These are phyloP conservation scores for Holothuria glaberrima DNA, from an alignment of 35 echinoderm and acorn worm species.

Conservation along the genomic window DNA sequence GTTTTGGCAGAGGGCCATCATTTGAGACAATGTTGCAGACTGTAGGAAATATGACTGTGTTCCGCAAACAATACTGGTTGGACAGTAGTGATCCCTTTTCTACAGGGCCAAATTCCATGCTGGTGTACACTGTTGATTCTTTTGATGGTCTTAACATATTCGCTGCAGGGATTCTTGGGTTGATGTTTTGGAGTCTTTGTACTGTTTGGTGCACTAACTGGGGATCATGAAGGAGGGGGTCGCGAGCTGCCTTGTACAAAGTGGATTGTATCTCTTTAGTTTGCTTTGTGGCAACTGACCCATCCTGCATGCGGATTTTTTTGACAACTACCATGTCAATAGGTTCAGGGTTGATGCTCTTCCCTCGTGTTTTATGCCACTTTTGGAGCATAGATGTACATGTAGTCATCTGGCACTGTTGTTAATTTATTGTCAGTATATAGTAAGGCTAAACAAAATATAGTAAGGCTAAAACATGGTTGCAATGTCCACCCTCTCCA, in stretches of 20 bases:
- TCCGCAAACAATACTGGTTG: not conserved
- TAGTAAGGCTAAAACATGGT: constrained; percentile 33
- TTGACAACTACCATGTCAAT: constrained; percentile 19
- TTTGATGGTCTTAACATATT: not conserved
- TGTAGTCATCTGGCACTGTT: constrained; percentile 20
- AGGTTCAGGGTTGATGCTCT: constrained; percentile 3
- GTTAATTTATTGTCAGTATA: constrained; percentile 28
- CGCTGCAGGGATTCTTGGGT: constrained; percentile 1
- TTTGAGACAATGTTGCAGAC: not conserved
- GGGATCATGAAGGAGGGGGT: constrained; percentile 16
- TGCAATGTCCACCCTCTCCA: constrained; percentile 26
- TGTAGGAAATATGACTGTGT: not conserved
- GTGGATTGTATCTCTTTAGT: constrained; percentile 32
- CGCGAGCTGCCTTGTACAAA: constrained; percentile 14
- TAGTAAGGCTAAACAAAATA: not conserved
- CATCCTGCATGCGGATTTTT: not conserved
- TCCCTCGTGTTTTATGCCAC: constrained; percentile 27
- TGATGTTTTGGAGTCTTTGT: constrained; percentile 15
- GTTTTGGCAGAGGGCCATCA: not conserved
- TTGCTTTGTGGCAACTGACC: constrained; percentile 5
- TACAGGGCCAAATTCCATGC: constrained; percentile 1
- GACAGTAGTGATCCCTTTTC: not conserved
- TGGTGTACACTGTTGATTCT: constrained; percentile 1
- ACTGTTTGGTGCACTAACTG: not conserved
- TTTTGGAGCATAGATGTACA: constrained; percentile 36